Base-by-base conservation (phyloP, 2,113 vertebrate species). In the Ctenodactylus gundi region DNA sequence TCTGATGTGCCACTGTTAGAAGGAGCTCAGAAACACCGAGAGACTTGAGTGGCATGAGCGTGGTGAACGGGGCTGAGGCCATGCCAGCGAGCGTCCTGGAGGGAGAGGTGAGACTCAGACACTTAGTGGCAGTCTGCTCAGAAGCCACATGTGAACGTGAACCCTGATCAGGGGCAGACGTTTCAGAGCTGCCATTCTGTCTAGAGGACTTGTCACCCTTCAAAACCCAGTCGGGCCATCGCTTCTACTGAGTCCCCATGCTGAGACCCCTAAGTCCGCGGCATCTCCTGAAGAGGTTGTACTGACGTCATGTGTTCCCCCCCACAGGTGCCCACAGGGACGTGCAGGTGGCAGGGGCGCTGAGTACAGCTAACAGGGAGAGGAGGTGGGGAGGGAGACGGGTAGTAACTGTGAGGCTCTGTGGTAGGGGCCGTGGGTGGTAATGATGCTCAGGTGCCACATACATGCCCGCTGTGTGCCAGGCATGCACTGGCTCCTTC, bases 71-170 rank as follows among this genome's bases (percentile, higher is more conserved):
- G n/a, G 3, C 83, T 80, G 65, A 44, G 15, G 46, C 18, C 41
- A 34, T 76, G 60, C 29, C 4, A 20, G 73, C 84, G 60, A 82
- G 6, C 77, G 88, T 84, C 91, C 65, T 83, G 88, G 92, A 94
- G 25, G 76, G 82, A 90, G 85, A 92, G 31, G 70, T 1, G 13
- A 78, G 67, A 31, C 29, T 60, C 1, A 3, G 57, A 68, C 44
- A 29, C 18, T 36, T 49, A 55, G 49, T 10, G 18, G 44, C 31
- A 31, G 67, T 11, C 83, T 68, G 1, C 53, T 57, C n/a, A 53
- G 83, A 34, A 58, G 44, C 72, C 31, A 49, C 12, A 13, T 57
- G 29, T 5, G 39, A 46, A 53, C 11, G 13, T 21, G 12, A 25
- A 51, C 12, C 31, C 75, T 44, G 57, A 31, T n/a, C 67, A 21